Evolutionary conservation across 1,140 invertebrate genomes (phyloP).

Genomic region (Homalodisca vitripennis): DNA sequence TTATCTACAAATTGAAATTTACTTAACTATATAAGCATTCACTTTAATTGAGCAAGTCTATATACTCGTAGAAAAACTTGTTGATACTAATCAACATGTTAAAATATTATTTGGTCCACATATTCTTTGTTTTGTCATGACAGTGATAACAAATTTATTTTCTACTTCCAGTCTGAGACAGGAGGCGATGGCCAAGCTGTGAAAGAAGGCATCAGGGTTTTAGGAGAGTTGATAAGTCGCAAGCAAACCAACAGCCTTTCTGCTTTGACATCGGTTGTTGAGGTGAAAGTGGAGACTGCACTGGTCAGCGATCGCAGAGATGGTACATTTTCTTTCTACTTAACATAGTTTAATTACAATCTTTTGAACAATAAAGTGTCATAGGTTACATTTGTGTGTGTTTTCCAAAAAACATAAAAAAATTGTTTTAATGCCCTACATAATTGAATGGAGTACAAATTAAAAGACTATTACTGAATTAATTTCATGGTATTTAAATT

Average conservation of each 20-base stretch:
- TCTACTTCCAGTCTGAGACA: slow-evolving; percentile 39
- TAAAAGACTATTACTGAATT: no score
- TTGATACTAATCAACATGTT: no score
- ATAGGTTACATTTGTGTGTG: no score
- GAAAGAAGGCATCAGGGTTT: slow-evolving; percentile 59
- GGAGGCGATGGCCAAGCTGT: slow-evolving; percentile 55
- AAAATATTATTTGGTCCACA: background rate
- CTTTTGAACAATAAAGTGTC: no score
- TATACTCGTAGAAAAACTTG: background rate
- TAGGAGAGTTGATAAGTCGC: slow-evolving; percentile 69
- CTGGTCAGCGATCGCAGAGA: slow-evolving; percentile 57
- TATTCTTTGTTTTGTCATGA: no score
- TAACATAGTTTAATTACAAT: no score
- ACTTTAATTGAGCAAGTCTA: background rate
- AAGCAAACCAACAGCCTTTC: slow-evolving; percentile 58
- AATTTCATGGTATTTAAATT: no score
- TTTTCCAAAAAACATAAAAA: no score
- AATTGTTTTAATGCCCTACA: no score
- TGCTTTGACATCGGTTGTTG: slow-evolving; percentile 70
- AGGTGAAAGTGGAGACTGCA: slow-evolving; percentile 75
- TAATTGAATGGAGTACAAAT: no score
- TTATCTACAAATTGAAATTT: background rate
- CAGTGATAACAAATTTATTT: no score
- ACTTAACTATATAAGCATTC: background rate
- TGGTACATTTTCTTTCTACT: no score